Evolutionary conservation across 2,888 invertebrate species (phyloP), one percentile per base, ranked within the genome.

Genomic region (Melieria omissa): DNA sequence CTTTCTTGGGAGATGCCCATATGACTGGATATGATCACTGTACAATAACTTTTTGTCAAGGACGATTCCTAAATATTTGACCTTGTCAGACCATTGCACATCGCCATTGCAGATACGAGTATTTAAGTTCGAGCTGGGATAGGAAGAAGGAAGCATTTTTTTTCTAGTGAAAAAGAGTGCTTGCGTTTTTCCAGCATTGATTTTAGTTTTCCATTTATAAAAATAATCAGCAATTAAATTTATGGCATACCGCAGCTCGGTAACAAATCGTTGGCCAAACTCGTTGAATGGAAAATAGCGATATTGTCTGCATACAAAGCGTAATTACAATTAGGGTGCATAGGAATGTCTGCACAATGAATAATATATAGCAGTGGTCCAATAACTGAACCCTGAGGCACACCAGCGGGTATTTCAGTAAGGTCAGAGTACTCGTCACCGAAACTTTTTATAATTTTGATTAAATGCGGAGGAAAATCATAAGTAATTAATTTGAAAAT

Each of bases 311-410:
- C 47, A 47, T 64, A 64, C 64, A 64, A 52, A 41, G 52, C 42
- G 29, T 52, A 52, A 5, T 42, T n/a, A 14, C 42, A 54, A 41
- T 54, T 54, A 42, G 16, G 14, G 14, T 42, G 4, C 10, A 45
- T 55, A 44, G 16, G 55, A 44, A 62, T 54, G 54, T 68, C 54
- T 10, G 62, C 42, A 45, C 61, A 62, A 14, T 54, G 45, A 10
- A 62, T 42, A 52, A 42, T 61, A 10, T 61, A 68, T 41, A 67
- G 46, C 16, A 67, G 42, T 29, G 67, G 58, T 16, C 67, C 67
- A 49, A 58, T 57, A 7, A 60, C 58, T 67, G 60, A 58, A 46
- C 66, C 66, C 47, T 66, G 66, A 47, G 52, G 68, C 49, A 68
- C 67, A 29, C 60, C 64, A 52, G 52, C 49, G 41, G 64, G 64